A percentile compares a stretch with the other conserved stretches of the same genome.
Conservation (phyloP, 92 coral and sea anemone species). For the Chrysogorgia sp. region DNA sequence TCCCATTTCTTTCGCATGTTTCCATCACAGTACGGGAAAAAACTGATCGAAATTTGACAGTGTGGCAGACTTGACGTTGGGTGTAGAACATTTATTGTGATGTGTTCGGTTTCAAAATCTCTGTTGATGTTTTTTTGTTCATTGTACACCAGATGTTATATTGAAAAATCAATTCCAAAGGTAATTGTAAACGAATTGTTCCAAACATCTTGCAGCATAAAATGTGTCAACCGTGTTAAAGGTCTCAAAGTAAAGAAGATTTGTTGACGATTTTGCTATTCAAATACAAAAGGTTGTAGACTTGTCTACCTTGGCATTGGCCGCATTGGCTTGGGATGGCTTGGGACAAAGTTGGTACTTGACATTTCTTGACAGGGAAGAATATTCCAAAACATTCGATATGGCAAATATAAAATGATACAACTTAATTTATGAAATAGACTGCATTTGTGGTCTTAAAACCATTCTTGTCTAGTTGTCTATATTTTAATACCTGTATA, state of each 20-base stretch:
- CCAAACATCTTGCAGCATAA: too few relatives aligned
- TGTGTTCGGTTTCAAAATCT: background rate
- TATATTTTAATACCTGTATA: too few relatives aligned
- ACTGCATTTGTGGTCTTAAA: background rate
- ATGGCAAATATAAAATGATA: background rate
- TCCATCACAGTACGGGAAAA: too few relatives aligned
- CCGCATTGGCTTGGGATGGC: too few relatives aligned
- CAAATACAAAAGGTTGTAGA: background rate
- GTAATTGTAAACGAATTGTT: too few relatives aligned
- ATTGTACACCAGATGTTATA: constrained; percentile 4
- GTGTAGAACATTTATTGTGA: background rate
- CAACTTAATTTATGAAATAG: too few relatives aligned
- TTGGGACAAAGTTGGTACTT: too few relatives aligned
- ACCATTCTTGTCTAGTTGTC: background rate
- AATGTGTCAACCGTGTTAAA: too few relatives aligned
- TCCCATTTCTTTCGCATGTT: too few relatives aligned
- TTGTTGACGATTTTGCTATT: background rate
- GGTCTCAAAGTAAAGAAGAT: background rate
- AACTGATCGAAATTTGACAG: too few relatives aligned
- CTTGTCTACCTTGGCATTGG: background rate
- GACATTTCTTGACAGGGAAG: background rate
- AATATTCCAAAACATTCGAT: background rate
- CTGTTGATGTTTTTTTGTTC: background rate
- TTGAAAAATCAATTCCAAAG: background rate
- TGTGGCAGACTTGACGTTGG: background rate